phyloP scores from a whole-genome alignment of 2,113 vertebrate genomes.

The Lonchura striata region DNA sequence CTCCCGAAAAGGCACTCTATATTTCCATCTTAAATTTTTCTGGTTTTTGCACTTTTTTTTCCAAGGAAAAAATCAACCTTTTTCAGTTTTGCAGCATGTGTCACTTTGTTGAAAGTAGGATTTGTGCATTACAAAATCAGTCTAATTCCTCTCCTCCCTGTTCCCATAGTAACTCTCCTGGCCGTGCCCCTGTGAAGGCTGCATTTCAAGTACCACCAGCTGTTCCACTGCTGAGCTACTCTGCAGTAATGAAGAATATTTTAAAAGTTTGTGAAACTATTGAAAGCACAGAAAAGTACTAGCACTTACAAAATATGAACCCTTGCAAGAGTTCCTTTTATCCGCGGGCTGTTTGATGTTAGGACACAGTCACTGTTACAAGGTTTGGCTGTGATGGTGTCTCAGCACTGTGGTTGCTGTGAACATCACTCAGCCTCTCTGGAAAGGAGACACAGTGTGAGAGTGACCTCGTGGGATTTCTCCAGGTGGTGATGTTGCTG shows the following conservation, averaged over 20 bases:
- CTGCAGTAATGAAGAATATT: not conserved
- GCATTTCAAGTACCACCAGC: not conserved
- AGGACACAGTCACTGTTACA: not conserved
- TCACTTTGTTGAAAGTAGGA: not conserved
- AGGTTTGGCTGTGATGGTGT: not conserved
- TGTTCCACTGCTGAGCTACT: not conserved
- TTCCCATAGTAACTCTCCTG: slow-evolving; percentile 37
- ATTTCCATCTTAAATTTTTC: not conserved
- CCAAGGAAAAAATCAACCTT: not conserved
- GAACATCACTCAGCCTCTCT: not conserved
- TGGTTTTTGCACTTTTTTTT: not conserved
- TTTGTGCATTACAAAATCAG: not conserved
- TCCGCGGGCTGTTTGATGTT: not conserved
- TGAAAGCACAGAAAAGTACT: not conserved
- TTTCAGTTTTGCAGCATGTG: not conserved
- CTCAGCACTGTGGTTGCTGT: not conserved
- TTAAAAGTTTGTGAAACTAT: not conserved
- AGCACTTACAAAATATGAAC: not conserved
- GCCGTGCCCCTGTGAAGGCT: not conserved
- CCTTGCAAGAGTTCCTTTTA: not conserved
- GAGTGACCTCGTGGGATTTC: not conserved
- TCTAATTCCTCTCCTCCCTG: not conserved
- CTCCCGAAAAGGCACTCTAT: not conserved
- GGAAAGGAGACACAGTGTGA: not conserved
- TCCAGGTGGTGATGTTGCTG: not conserved